Conservation (phyloP, 2,888 invertebrate genomes). For the Tetranychus piercei region DNA sequence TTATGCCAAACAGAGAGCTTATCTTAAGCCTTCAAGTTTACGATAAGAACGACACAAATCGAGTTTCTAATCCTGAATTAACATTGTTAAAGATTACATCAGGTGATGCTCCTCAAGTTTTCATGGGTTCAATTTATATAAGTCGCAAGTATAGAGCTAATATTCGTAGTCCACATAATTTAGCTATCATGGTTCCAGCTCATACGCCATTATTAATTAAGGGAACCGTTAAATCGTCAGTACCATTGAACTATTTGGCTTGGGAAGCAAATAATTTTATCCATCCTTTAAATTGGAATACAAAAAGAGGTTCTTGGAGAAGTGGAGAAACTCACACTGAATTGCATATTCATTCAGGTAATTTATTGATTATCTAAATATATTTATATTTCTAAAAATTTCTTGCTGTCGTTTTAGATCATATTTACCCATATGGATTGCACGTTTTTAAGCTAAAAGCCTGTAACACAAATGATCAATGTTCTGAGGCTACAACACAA, state of each 20-base stretch:
- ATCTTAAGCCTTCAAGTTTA: conserved; percentile 26
- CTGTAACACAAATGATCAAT: conserved; percentile 22
- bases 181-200: conserved; percentile 19
- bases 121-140: conserved; percentile 19
- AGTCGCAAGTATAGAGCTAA: conserved; percentile 17
- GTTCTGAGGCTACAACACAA: conserved; percentile 24
- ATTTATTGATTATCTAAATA: background rate
- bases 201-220: conserved; percentile 15
- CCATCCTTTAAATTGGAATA: conserved; percentile 18
- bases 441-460: conserved; percentile 25
- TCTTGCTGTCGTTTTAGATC: conserved; percentile 3
- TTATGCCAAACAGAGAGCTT: conserved; percentile 23
- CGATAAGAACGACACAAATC: conserved; percentile 23
- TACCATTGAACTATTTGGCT: conserved; percentile 18
- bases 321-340: conserved; percentile 14
- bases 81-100: conserved; percentile 22
- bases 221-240: conserved; percentile 11
- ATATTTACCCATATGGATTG: conserved; percentile 25
- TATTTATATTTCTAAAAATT: background rate
- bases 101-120: conserved; percentile 25
- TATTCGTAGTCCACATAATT: conserved; percentile 17
- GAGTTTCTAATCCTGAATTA: conserved; percentile 22
- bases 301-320: background rate
- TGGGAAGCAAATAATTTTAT: conserved; percentile 23
- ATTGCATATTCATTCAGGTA: conserved; percentile 19